phyloP scores from a whole-genome alignment of 2,113 vertebrate genomes.

The Melanocharis versteri region DNA sequence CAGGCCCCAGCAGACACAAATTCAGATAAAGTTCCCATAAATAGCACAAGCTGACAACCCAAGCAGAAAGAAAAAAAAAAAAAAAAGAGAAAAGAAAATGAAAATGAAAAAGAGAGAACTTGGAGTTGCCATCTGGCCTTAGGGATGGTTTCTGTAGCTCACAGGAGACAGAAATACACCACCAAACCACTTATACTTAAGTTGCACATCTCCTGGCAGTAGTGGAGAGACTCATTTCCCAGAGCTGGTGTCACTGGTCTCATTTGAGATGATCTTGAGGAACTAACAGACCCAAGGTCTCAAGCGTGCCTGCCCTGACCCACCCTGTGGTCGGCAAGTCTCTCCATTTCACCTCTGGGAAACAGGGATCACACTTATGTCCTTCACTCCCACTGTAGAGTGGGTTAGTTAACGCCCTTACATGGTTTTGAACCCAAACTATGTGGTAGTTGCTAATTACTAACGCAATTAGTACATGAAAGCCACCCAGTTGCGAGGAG shows the following conservation, averaged over 20 bases:
- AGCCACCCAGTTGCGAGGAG: background rate
- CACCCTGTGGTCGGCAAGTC: background rate
- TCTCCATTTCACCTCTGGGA: background rate
- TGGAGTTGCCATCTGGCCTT: background rate
- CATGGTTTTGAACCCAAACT: background rate
- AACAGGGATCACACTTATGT: background rate
- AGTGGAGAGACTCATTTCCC: background rate
- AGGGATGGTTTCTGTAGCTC: background rate
- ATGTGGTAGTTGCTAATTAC: background rate
- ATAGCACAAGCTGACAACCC: background rate
- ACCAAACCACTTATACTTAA: background rate
- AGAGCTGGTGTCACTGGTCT: background rate
- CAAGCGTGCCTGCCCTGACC: background rate
- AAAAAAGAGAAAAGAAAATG: too few species aligned
- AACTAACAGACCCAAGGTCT: background rate
- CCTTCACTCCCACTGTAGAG: background rate
- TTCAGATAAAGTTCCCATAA: background rate
- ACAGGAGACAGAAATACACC: background rate
- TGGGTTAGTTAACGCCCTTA: background rate
- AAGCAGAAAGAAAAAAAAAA: background rate
- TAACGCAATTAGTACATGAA: background rate
- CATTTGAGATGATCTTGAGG: background rate
- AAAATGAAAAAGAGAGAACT: background rate
- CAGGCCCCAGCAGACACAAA: background rate
- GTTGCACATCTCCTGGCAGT: background rate